Evolutionary conservation across 2,113 vertebrate species (phyloP), one percentile per base, ranked within the genome.

Genomic region (Oryzias curvinotus): DNA sequence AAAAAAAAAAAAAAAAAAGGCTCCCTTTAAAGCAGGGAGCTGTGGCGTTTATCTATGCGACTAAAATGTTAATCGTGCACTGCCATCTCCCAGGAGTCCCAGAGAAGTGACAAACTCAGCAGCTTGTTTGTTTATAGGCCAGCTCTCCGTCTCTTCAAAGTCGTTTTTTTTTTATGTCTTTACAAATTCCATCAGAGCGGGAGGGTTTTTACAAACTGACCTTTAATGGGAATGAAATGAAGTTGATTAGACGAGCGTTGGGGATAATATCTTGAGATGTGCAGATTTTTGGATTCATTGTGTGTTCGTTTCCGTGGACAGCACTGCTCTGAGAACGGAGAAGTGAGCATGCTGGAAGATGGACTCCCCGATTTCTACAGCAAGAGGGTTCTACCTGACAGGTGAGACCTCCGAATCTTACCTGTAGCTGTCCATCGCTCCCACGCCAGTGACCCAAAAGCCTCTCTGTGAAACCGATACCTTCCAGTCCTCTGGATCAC

Each of bases 281-380:
- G 41, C 8, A 55, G 58, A 80, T 65, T 73, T 68, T 78, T 77
- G 55, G 12, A 77, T 81, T 3, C 59, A 12, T 58, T 45, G 36
- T 5, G 55, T 55, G 53, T 45, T 51, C 44, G n/a, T 55, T 21
- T 63, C n/a, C 78, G 48, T 78, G 36, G 69, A 43, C 26, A 92
- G 90, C 87, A 89, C 59, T 87, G 85, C 43, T 92, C 92, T 16
- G 94, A 94, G 84, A 95, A 96, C 0, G 94, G 94, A 30, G 91
- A 81, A 61, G 92, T 92, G 68, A 91, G 81, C 51, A 87, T 91
- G 16, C 74, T 95, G 57, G 95, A 96, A 18, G 94, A 96, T 43
- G 95, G 95, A 63, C 86, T 96, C 5, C 94, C 94, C 42, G 94
- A 96, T 63, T 96, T 95, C 86, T 95, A 95, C 89, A 95, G 89